Percentiles rank a stretch among this genome's conserved stretches.
Conservation (phyloP, 2,888 invertebrate genomes). For the Morpho achilles region DNA sequence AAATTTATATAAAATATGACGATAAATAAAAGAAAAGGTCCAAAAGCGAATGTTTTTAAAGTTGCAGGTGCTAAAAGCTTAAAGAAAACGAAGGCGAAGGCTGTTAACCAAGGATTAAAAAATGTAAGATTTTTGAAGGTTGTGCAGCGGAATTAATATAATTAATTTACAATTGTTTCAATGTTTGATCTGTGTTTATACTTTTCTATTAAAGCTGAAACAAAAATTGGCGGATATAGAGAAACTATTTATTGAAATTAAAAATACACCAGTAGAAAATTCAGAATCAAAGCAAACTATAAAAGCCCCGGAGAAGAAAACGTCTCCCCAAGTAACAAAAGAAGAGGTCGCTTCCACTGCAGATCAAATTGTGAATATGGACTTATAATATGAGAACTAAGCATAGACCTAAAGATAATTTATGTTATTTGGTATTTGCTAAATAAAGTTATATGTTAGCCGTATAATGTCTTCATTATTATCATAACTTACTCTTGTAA, state of each 20-base stretch:
- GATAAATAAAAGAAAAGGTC: slow-evolving; percentile 62
- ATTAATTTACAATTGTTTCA: too few relatives aligned
- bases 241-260: slow-evolving; percentile 61
- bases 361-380: slow-evolving; percentile 61
- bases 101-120: slow-evolving; percentile 66
- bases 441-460: too few relatives aligned
- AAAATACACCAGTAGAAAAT: slow-evolving; percentile 43
- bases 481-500: too few relatives aligned
- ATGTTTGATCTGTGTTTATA: neutral
- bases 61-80: slow-evolving; percentile 71
- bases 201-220: slow-evolving; percentile 52
- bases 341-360: slow-evolving; percentile 57
- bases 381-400: slow-evolving; percentile 41
- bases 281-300: slow-evolving; percentile 30
- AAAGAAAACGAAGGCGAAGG: slow-evolving; percentile 68
- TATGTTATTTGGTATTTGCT: neutral
- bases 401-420: neutral
- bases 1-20: slow-evolving; percentile 38
- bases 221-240: slow-evolving; percentile 66
- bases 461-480: too few relatives aligned
- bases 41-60: slow-evolving; percentile 66
- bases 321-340: slow-evolving; percentile 46
- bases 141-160: too few relatives aligned
- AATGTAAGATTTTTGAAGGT: slow-evolving; percentile 46
- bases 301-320: slow-evolving; percentile 41